These are phyloP conservation scores for Drosophila kambysellisi DNA, from an alignment of 2,888 invertebrate genomes.

Conservation along the genomic window DNA sequence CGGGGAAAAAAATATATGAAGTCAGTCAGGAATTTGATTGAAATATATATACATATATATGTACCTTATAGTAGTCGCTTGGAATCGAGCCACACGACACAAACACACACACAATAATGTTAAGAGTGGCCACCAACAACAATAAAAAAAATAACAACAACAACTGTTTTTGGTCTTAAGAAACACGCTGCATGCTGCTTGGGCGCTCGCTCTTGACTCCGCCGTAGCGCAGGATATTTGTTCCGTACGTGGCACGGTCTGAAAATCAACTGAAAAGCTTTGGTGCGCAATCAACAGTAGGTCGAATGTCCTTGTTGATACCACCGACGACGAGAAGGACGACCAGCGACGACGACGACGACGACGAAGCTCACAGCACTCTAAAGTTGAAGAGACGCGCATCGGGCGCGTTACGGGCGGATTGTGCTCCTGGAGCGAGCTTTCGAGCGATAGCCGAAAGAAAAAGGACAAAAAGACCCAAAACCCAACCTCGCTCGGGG, in stretches of 20 bases:
- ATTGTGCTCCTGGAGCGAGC: constrained; percentile 54
- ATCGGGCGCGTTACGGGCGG: constrained; percentile 26
- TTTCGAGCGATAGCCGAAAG: constrained; percentile 36
- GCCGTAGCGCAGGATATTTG: constrained; percentile 44
- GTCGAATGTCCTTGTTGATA: constrained; percentile 81
- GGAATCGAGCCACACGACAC: constrained; percentile 23
- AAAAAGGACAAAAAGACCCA: background rate
- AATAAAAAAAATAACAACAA: background rate
- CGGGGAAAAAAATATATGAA: background rate
- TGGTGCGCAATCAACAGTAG: constrained; percentile 76
- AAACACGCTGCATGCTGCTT: constrained; percentile 54
- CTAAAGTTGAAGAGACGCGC: constrained; percentile 47
- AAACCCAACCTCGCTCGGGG: constrained; percentile 32
- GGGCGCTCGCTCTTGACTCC: constrained; percentile 32
- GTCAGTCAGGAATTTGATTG: constrained; percentile 13
- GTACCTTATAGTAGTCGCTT: constrained; percentile 30
- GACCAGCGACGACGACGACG: constrained; percentile 41
- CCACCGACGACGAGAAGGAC: constrained; percentile 46
- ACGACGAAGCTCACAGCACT: constrained; percentile 51
- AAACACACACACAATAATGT: constrained; percentile 2
- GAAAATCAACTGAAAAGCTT: constrained; percentile 80
- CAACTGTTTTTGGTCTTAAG: constrained; percentile 29
- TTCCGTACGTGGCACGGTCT: constrained; percentile 78
- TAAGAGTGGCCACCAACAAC: background rate
- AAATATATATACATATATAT: constrained; percentile 24